Evolutionary conservation across 1,140 invertebrate genomes (phyloP).

Genomic region (Drepana arcuata): DNA sequence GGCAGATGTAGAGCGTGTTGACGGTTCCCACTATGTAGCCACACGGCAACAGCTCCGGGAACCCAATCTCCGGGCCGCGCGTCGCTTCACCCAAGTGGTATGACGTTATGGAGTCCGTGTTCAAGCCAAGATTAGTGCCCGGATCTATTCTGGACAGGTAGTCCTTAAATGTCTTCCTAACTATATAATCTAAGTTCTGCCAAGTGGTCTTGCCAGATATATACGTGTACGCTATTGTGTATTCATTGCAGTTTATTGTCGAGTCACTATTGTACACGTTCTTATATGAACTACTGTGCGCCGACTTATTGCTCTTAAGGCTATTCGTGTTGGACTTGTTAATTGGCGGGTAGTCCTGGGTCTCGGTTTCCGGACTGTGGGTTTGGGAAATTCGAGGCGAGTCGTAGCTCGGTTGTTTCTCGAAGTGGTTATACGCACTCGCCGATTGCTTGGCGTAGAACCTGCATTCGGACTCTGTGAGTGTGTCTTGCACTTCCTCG

Average conservation of each 20-base stretch:
- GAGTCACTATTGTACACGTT: constrained; percentile 69
- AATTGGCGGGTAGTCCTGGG: constrained; percentile 62
- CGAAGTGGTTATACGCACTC: constrained; percentile 60
- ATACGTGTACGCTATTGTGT: constrained; percentile 88
- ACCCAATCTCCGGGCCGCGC: constrained; percentile 78
- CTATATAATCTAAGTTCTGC: constrained; percentile 93
- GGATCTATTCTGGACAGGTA: constrained; percentile 95
- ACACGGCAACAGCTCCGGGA: constrained; percentile 91
- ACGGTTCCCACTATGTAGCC: constrained; percentile 94
- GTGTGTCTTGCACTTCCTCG: constrained; percentile 74
- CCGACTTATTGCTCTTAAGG: constrained; percentile 73
- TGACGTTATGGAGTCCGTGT: constrained; percentile 89
- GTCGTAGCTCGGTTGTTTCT: constrained; percentile 73
- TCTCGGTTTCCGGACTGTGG: constrained; percentile 65
- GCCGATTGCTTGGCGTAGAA: constrained; percentile 67
- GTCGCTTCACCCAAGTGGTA: constrained; percentile 94
- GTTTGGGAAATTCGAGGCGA: constrained; percentile 62
- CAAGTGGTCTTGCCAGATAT: constrained; percentile 95
- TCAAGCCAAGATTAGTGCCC: constrained; percentile 90
- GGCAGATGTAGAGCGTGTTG: constrained; percentile 84
- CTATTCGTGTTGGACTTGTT: constrained; percentile 70
- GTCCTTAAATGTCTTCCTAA: constrained; percentile 94
- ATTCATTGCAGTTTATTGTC: constrained; percentile 74
- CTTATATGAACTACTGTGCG: constrained; percentile 71
- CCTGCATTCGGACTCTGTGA: constrained; percentile 72